Evolutionary conservation across 2,113 vertebrate species (phyloP).

Genomic region (Thunnus thynnus): DNA sequence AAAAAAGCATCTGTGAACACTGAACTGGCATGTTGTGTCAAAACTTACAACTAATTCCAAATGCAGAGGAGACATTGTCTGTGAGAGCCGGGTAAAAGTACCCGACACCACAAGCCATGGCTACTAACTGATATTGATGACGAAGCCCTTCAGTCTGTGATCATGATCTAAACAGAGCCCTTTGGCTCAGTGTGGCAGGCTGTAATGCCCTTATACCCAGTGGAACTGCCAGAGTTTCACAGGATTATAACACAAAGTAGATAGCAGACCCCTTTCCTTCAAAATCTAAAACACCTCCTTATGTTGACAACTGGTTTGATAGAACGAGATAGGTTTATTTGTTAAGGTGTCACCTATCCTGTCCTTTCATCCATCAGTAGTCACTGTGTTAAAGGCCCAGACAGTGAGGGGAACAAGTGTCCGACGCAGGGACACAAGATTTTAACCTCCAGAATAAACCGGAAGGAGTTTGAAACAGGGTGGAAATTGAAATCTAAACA

Average conservation of each 20-base stretch:
- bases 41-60: slow-evolving; percentile 11
- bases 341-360: not conserved
- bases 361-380: slow-evolving; percentile 24
- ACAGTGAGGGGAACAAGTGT: not conserved
- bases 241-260: slow-evolving; percentile 13
- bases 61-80: slow-evolving; percentile 23
- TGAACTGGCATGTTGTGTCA: slow-evolving; percentile 59
- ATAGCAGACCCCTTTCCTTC: slow-evolving; percentile 15
- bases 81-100: slow-evolving; percentile 18
- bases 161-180: slow-evolving; percentile 40
- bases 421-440: slow-evolving; percentile 8
- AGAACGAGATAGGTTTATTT: not conserved
- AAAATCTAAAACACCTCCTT: slow-evolving; percentile 33
- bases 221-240: slow-evolving; percentile 54
- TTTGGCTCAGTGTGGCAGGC: slow-evolving; percentile 38
- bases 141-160: slow-evolving; percentile 71
- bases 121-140: slow-evolving; percentile 46
- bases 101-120: slow-evolving; percentile 26
- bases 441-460: slow-evolving; percentile 33
- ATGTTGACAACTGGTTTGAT: slow-evolving; percentile 4
- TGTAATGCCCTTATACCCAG: slow-evolving; percentile 63
- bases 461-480: slow-evolving; percentile 13
- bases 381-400: not conserved
- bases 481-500: slow-evolving; percentile 7
- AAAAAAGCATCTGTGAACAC: slow-evolving; percentile 50